These are phyloP conservation scores for Ifrita kowaldi DNA, from an alignment of 2,113 vertebrate genomes.

Conservation along the genomic window DNA sequence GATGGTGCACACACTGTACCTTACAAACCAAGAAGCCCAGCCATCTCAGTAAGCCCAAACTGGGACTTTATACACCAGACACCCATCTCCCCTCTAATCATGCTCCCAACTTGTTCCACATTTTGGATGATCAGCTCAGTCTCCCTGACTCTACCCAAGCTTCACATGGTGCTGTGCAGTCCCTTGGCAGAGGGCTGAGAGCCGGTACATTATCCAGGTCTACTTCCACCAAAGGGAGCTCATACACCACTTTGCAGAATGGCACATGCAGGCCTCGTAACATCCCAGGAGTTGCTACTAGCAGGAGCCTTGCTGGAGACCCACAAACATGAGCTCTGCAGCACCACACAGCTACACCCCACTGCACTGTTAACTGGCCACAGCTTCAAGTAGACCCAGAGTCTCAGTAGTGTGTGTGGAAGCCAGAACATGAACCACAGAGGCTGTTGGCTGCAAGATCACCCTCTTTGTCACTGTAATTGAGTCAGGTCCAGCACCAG, in stretches of 20 bases:
- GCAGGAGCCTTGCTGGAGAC: background rate
- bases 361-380: background rate
- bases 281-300: background rate
- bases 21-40: background rate
- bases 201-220: background rate
- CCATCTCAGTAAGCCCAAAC: background rate
- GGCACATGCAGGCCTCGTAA: background rate
- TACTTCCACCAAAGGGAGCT: background rate
- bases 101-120: background rate
- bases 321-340: background rate
- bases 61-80: background rate
- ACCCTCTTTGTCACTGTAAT: background rate
- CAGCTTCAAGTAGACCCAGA: background rate
- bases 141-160: background rate
- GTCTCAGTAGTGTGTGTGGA: accelerated
- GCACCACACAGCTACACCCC: background rate
- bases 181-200: background rate
- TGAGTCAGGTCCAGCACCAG: background rate
- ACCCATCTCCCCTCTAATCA: background rate
- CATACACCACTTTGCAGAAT: accelerated
- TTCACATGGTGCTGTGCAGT: background rate
- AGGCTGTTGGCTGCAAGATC: background rate
- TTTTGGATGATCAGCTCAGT: background rate
- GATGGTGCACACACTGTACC: background rate
- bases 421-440: background rate